A percentile compares a stretch with the other conserved stretches of the same genome.
These are phyloP conservation scores for Drosophila anomalata DNA, from an alignment of 2,888 invertebrate species.

Conservation along the genomic window DNA sequence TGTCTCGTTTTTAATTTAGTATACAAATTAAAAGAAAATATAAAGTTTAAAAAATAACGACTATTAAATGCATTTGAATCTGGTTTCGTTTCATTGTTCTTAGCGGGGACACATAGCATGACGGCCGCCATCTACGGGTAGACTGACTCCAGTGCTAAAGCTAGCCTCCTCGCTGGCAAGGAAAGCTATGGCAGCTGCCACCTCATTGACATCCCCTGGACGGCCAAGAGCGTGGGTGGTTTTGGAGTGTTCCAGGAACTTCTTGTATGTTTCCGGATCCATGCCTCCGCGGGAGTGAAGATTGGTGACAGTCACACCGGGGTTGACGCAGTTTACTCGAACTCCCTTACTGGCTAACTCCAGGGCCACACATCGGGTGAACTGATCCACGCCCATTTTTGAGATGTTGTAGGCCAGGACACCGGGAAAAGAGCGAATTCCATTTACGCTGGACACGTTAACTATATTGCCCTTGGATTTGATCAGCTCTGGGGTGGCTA, in stretches of 20 bases:
- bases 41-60: not conserved
- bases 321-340: slow-evolving; percentile 95
- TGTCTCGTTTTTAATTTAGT: not conserved
- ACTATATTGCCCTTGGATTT: slow-evolving; percentile 95
- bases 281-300: slow-evolving; percentile 94
- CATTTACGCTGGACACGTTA: slow-evolving; percentile 97
- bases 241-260: slow-evolving; percentile 93
- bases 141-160: slow-evolving; percentile 89
- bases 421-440: slow-evolving; percentile 94
- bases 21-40: not conserved
- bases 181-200: slow-evolving; percentile 93
- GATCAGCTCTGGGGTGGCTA: slow-evolving; percentile 93
- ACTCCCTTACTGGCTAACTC: slow-evolving; percentile 93
- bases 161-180: slow-evolving; percentile 90
- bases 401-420: slow-evolving; percentile 96
- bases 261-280: slow-evolving; percentile 90
- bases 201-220: slow-evolving; percentile 92
- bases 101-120: slow-evolving; percentile 88
- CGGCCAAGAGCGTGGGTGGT: slow-evolving; percentile 96
- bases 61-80: slow-evolving; percentile 87
- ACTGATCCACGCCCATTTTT: slow-evolving; percentile 97
- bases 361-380: slow-evolving; percentile 95
- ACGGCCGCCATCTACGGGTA: slow-evolving; percentile 88
- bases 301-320: slow-evolving; percentile 94
- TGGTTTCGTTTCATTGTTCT: slow-evolving; percentile 36